Conservation (phyloP, 2,888 invertebrate genomes). For the Mayetiola destructor region DNA sequence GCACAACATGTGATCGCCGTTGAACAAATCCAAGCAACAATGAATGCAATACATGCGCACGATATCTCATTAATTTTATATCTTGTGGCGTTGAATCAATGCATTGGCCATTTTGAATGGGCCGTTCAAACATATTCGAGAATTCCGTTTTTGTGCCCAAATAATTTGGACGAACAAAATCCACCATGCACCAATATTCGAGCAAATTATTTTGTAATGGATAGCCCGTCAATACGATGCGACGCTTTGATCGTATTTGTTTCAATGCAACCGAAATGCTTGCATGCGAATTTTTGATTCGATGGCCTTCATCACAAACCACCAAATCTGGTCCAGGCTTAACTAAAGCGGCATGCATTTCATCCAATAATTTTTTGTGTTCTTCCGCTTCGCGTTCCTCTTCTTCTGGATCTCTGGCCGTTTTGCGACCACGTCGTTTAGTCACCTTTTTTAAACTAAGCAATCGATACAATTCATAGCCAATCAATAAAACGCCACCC, state of each 20-base stretch:
- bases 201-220: slow-evolving; percentile 94
- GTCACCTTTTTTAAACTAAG: slow-evolving; percentile 64
- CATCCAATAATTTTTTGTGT: slow-evolving; percentile 63
- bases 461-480: slow-evolving; percentile 90
- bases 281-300: slow-evolving; percentile 96
- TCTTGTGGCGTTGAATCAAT: slow-evolving; percentile 92
- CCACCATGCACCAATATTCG: slow-evolving; percentile 98
- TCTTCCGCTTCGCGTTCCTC: slow-evolving; percentile 40
- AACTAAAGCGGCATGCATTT: slow-evolving; percentile 70
- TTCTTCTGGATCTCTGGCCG: slow-evolving; percentile 28
- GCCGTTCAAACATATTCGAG: slow-evolving; percentile 96
- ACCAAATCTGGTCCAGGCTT: slow-evolving; percentile 87
- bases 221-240: slow-evolving; percentile 94
- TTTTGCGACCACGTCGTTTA: slow-evolving; percentile 36
- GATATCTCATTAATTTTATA: slow-evolving; percentile 80
- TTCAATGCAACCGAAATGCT: slow-evolving; percentile 91
- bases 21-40: slow-evolving; percentile 92
- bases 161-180: slow-evolving; percentile 94
- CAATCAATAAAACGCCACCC: slow-evolving; percentile 90
- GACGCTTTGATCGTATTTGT: slow-evolving; percentile 82
- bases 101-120: slow-evolving; percentile 97
- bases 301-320: slow-evolving; percentile 92
- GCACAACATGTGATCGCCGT: slow-evolving; percentile 80
- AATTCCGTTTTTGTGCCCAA: slow-evolving; percentile 94
- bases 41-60: slow-evolving; percentile 92